These are phyloP conservation scores for Metellina segmentata DNA, from an alignment of 2,888 invertebrate species.

Conservation along the genomic window DNA sequence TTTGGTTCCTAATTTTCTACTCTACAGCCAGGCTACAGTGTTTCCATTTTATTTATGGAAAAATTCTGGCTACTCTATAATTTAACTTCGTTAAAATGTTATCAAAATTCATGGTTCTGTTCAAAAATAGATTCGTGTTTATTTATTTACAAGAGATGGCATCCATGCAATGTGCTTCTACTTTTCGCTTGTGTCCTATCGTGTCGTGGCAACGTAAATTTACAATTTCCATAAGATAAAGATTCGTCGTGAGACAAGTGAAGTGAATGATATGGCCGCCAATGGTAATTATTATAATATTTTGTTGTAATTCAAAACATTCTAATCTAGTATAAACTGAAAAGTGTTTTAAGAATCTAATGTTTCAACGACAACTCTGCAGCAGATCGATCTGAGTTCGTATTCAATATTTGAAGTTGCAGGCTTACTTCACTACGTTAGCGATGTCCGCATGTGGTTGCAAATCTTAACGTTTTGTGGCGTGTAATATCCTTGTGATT, in stretches of 20 bases:
- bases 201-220: constrained; percentile 62
- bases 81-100: no score
- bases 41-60: no score
- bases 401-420: not conserved
- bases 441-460: constrained; percentile 17
- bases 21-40: no score
- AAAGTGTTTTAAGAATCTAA: not conserved
- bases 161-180: not conserved
- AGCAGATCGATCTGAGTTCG: not conserved
- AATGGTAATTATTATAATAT: constrained; percentile 56
- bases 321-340: not conserved
- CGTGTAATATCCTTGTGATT: not conserved
- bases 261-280: constrained; percentile 52
- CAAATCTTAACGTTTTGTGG: not conserved
- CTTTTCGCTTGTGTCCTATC: not conserved
- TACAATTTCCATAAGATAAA: constrained; percentile 10
- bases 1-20: no score
- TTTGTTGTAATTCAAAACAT: not conserved
- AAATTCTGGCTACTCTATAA: no score
- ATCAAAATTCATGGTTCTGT: no score
- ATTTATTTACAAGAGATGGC: not conserved
- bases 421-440: not conserved
- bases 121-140: no score
- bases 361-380: not conserved
- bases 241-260: constrained; percentile 2